These are phyloP conservation scores for Microchirus variegatus DNA, from an alignment of 2,797 vertebrate species.

Conservation along the genomic window DNA sequence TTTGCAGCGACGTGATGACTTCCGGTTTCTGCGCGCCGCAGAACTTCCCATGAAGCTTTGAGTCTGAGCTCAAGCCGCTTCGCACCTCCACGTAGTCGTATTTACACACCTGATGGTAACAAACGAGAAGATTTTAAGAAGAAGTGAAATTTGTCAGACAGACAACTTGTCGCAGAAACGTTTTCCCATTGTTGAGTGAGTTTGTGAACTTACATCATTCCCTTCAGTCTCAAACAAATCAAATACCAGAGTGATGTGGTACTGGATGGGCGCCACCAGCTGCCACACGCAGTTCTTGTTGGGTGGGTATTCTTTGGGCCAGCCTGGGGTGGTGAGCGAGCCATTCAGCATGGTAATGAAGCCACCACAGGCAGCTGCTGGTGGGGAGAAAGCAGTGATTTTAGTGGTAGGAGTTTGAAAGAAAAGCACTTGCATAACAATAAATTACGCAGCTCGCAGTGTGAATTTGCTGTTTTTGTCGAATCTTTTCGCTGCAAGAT, in stretches of 20 bases:
- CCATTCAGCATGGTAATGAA: constrained; percentile 96
- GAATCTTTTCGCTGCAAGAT: not conserved
- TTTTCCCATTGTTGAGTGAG: no score
- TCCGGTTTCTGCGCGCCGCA: constrained; percentile 94
- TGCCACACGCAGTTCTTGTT: constrained; percentile 99
- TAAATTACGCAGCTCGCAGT: not conserved
- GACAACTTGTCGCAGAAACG: no score
- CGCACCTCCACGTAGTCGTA: constrained; percentile 96
- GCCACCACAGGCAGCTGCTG: constrained; percentile 94
- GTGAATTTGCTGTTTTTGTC: not conserved
- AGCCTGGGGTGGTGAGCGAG: constrained; percentile 94
- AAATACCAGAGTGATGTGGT: constrained; percentile 94
- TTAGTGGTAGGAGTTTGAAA: constrained; percentile 27
- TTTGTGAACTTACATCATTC: constrained; percentile 84
- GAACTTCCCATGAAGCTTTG: constrained; percentile 94
- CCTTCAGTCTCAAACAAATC: constrained; percentile 96
- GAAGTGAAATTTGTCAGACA: not conserved
- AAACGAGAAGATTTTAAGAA: constrained; percentile 9
- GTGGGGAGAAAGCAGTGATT: constrained; percentile 58
- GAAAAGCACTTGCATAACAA: not conserved
- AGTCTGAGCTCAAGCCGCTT: constrained; percentile 89
- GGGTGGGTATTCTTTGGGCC: constrained; percentile 96
- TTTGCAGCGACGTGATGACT: constrained; percentile 94
- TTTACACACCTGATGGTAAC: constrained; percentile 90
- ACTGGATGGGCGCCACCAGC: constrained; percentile 94